phyloP scores from a whole-genome alignment of 1,140 invertebrate species.

The Holotrichia oblita region DNA sequence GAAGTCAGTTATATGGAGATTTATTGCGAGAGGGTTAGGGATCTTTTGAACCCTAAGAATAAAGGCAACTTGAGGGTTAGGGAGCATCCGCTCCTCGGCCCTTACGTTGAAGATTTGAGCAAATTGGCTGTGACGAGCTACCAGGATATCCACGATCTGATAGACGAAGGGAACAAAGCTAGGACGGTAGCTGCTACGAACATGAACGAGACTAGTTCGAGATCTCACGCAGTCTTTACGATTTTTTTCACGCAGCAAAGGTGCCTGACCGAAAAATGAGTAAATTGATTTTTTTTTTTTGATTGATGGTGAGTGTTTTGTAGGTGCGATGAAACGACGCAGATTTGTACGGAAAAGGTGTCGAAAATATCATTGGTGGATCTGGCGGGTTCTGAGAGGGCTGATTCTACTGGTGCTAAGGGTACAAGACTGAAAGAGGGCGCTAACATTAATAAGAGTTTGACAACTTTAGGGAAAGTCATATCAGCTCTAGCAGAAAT shows the following conservation, averaged over 20 bases:
- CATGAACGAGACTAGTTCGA: conserved; percentile 99
- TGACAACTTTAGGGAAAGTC: conserved; percentile 98
- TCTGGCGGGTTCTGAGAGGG: conserved; percentile 96
- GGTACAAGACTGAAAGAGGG: conserved; percentile 98
- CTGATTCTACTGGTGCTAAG: conserved; percentile 98
- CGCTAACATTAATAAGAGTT: conserved; percentile 99
- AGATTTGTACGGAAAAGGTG: conserved; percentile 71
- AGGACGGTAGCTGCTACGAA: conserved; percentile 98
- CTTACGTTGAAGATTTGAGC: conserved; percentile 98
- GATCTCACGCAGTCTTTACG: conserved; percentile 99
- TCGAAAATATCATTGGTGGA: conserved; percentile 98
- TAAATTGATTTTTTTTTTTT: conserved; percentile 39
- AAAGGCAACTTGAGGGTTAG: conserved; percentile 95
- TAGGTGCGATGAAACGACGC: conserved; percentile 63
- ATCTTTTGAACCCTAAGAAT: conserved; percentile 97
- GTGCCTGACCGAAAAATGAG: conserved; percentile 57
- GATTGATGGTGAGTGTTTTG: not conserved
- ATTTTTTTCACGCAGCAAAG: conserved; percentile 98
- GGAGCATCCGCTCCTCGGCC: conserved; percentile 96
- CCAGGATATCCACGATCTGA: conserved; percentile 96
- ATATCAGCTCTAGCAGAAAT: conserved; percentile 98
- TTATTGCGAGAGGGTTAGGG: conserved; percentile 97
- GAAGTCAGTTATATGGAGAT: conserved; percentile 97
- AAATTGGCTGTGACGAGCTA: conserved; percentile 98
- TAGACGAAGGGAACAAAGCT: conserved; percentile 94